Evolutionary conservation across 2,113 vertebrate species (phyloP), one percentile per base, ranked within the genome.

Genomic region (Ochotona curzoniae): DNA sequence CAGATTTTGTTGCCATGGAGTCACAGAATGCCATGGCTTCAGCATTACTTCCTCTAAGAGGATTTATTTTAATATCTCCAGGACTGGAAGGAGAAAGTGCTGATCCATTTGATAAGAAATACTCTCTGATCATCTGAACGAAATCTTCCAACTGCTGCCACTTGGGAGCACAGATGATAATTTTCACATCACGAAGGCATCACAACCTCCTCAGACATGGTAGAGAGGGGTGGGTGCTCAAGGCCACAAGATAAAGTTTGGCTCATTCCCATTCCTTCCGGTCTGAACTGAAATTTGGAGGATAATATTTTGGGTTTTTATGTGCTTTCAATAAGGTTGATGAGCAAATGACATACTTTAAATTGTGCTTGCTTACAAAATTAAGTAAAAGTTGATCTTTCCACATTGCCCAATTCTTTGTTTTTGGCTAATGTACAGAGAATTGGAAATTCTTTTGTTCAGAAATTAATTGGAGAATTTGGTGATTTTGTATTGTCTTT

Each of bases 401-500:
- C 17, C 11, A 89, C 28, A 21, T 81, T 87, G 14, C 47, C 12
- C 49, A 49, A 73, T 76, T 71, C 3, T 86, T 4, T 49, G 51
- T 84, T 61, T 93, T 76, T 95, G 71, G 13, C 78, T 84, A 83
- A 69, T 88, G n/a, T 88, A 79, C 35, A 92, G 32, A 85, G 18
- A 79, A 6, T 15, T 87, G 20, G 76, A 61, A 26, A 60, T 38
- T 85, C 89, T 93, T 87, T 9, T 82, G 18, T 47, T 93, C 11
- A 90, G 35, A 71, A 88, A 88, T 1, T 61, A 90, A 57, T 92
- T 83, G 76, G 30, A 71, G 90, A 79, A 26, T 70, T 90, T 32
- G 9, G 18, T 60, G 30, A 84, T 96, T 96, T 67, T 83, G 4
- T 70, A 69, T 96, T 95, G 26, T 84, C 73, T 93, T 90, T 94